Conservation (phyloP, 2,113 vertebrate species). For the Struthio camelus region DNA sequence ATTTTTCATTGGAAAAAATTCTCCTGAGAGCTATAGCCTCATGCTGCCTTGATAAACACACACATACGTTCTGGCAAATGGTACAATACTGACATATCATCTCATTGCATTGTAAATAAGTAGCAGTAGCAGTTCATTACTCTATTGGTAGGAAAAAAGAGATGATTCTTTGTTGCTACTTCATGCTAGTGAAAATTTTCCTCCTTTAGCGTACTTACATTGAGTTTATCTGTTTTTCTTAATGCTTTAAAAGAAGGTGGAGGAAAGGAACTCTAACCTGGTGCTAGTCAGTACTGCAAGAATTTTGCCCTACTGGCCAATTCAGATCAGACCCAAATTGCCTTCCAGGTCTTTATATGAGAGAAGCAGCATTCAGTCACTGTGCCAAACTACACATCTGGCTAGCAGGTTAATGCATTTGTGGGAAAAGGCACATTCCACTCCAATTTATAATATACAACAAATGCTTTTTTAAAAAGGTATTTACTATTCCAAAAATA, state of each 20-base stretch:
- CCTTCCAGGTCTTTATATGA: background rate
- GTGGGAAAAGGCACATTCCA: background rate
- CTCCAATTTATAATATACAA: background rate
- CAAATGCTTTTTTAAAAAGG: background rate
- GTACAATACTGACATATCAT: background rate
- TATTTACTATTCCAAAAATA: background rate
- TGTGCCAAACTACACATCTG: constrained; percentile 37
- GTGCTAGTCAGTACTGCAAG: background rate
- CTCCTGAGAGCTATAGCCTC: background rate
- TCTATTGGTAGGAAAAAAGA: background rate
- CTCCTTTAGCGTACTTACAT: background rate
- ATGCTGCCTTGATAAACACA: background rate
- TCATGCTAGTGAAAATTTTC: background rate
- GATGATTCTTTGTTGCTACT: background rate
- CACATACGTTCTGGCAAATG: background rate
- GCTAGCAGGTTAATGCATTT: background rate
- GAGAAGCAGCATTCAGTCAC: background rate
- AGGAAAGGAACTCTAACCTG: background rate
- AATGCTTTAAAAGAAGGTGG: background rate
- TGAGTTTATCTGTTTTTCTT: background rate
- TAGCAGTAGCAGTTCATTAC: no score
- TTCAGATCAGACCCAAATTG: background rate
- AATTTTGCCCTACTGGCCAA: background rate
- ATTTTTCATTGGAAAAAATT: background rate
- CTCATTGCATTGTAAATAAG: background rate